Evolutionary conservation across 2,888 invertebrate species (phyloP).

Genomic region (Atrina japonica): DNA sequence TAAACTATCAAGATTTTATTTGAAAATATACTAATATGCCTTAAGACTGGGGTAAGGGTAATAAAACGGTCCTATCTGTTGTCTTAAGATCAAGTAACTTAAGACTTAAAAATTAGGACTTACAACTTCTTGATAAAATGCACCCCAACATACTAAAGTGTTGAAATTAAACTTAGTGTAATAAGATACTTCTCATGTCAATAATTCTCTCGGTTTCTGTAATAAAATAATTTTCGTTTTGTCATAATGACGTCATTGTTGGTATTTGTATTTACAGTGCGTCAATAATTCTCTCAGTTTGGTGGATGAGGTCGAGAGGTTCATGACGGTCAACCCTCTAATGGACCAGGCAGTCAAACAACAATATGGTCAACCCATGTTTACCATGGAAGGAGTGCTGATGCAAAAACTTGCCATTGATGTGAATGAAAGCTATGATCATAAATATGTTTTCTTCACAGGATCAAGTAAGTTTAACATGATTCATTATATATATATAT

Average conservation of each 20-base stretch:
- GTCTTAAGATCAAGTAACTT: no score
- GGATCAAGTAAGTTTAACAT: constrained; percentile 58
- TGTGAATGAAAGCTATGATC: constrained; percentile 48
- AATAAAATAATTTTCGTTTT: no score
- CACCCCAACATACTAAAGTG: no score
- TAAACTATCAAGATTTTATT: no score
- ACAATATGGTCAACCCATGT: constrained; percentile 64
- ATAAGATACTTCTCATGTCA: no score
- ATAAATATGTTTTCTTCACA: constrained; percentile 55
- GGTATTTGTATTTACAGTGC: constrained; percentile 27
- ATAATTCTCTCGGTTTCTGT: no score
- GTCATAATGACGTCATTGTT: no score
- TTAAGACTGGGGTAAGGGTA: no score
- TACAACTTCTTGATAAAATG: no score
- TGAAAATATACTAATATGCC: no score
- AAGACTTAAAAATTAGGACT: no score
- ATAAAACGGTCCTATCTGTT: no score
- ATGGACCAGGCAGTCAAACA: constrained; percentile 66
- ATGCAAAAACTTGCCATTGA: constrained; percentile 59
- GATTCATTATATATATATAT: neutral
- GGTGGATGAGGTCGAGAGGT: constrained; percentile 28
- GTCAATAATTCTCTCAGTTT: constrained; percentile 27
- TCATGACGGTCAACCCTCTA: constrained; percentile 54
- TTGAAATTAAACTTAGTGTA: neutral
- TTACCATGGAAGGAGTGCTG: constrained; percentile 63